phyloP scores from a whole-genome alignment of 2,888 invertebrate species.

The Serripes groenlandicus region DNA sequence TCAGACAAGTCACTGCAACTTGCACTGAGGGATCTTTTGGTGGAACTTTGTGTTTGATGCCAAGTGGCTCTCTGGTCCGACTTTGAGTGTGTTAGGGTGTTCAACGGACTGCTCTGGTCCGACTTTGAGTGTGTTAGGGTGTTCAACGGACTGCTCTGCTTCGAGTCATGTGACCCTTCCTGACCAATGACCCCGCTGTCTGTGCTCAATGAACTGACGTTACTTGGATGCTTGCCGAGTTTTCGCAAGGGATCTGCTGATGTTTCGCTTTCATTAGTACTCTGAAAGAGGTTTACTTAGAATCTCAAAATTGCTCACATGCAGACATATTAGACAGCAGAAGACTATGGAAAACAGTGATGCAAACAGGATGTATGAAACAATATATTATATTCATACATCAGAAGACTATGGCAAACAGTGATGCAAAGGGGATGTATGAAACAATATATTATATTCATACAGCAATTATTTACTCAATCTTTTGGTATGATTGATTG shows the following conservation, averaged over 20 bases:
- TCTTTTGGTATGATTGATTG: background rate
- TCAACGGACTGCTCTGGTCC: conserved; percentile 68
- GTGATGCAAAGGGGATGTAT: too few relatives aligned
- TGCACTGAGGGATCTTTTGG: conserved; percentile 35
- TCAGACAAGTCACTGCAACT: conserved; percentile 53
- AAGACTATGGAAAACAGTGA: too few relatives aligned
- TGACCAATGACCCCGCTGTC: conserved; percentile 80
- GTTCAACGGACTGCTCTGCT: conserved; percentile 70
- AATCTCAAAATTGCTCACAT: background rate
- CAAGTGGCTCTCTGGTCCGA: conserved; percentile 30
- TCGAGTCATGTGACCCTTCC: conserved; percentile 69
- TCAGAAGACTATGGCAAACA: too few relatives aligned
- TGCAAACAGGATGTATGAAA: too few relatives aligned
- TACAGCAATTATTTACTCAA: too few relatives aligned
- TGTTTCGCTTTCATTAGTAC: background rate
- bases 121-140: conserved; percentile 52
- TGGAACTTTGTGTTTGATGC: background rate
- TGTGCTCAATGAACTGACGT: conserved; percentile 74
- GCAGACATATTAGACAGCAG: too few relatives aligned
- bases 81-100: conserved; percentile 50
- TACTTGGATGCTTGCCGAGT: conserved; percentile 71
- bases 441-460: too few relatives aligned
- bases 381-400: too few relatives aligned
- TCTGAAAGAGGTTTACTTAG: background rate
- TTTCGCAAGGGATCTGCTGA: conserved; percentile 7